Percentiles rank a stretch among this genome's conserved stretches.
Evolutionary conservation across 2,888 invertebrate species (phyloP).

Genomic region (Dynastes maya): DNA sequence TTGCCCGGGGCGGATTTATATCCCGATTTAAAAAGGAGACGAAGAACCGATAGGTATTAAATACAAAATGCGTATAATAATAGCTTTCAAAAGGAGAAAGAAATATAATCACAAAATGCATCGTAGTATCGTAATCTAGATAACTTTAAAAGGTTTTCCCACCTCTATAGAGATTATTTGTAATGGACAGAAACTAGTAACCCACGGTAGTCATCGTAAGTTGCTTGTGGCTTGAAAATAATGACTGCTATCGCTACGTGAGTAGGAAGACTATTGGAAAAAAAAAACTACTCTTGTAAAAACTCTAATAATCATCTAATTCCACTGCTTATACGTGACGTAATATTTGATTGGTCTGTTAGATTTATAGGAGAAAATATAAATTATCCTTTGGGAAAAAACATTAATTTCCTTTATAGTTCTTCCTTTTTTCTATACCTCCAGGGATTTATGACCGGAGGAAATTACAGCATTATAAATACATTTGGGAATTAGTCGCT

Average conservation of each 20-base stretch:
- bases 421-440: not conserved
- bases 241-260: constrained; percentile 19
- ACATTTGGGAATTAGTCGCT: not conserved
- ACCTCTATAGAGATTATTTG: not conserved
- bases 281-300: not conserved
- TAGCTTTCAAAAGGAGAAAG: not conserved
- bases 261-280: not conserved
- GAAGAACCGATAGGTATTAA: constrained; percentile 2
- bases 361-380: not conserved
- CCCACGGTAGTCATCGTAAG: not conserved
- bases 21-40: not conserved
- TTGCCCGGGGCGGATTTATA: not conserved
- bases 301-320: constrained; percentile 4
- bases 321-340: not conserved
- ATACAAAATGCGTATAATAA: not conserved
- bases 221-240: constrained; percentile 17
- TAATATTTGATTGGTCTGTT: not conserved
- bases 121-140: not conserved
- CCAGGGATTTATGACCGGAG: not conserved
- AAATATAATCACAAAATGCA: constrained; percentile 10
- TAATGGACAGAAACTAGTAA: not conserved
- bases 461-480: not conserved
- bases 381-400: constrained; percentile 13
- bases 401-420: constrained; percentile 1
- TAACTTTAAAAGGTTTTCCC: not conserved